Percentiles rank a stretch among this genome's conserved stretches.
Evolutionary conservation across 1,140 invertebrate genomes (phyloP).

Genomic region (Trichonephila clavipes): DNA sequence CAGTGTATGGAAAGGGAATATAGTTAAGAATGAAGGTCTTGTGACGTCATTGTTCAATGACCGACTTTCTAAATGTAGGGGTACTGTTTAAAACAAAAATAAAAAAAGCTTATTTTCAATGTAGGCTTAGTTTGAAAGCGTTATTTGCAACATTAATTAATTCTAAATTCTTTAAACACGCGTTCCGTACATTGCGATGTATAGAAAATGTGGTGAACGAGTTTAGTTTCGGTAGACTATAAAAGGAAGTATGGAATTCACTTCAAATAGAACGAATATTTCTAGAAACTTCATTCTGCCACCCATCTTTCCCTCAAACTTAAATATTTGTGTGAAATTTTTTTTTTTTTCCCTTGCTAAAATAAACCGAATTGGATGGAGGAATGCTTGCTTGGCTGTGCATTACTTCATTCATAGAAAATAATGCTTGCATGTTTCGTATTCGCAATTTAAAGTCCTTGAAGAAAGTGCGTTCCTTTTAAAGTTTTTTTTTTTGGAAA

Average conservation of each 20-base stretch:
- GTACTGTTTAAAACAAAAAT: constrained; percentile 33
- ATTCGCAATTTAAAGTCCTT: too few relatives aligned
- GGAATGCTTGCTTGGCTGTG: too few relatives aligned
- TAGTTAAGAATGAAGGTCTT: constrained; percentile 39
- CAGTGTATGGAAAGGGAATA: not conserved
- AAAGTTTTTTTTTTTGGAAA: too few relatives aligned
- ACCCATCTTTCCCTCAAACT: not conserved
- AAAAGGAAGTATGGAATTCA: not conserved
- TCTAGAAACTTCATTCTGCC: not conserved
- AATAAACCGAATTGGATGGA: too few relatives aligned
- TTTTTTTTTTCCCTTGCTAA: too few relatives aligned
- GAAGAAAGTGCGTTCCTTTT: too few relatives aligned
- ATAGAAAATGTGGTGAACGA: too few relatives aligned
- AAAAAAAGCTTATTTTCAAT: not conserved
- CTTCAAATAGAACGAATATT: not conserved
- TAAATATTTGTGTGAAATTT: too few relatives aligned
- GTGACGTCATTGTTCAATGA: constrained; percentile 73
- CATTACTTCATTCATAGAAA: too few relatives aligned
- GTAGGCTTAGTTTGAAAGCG: not conserved
- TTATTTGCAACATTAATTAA: not conserved
- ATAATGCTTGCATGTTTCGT: too few relatives aligned
- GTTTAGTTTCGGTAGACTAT: not conserved
- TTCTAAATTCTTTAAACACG: too few relatives aligned
- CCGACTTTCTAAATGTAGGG: constrained; percentile 68
- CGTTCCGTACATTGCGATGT: too few relatives aligned